These are phyloP conservation scores for Acrobasis suavella DNA, from an alignment of 2,888 invertebrate species.

Conservation along the genomic window DNA sequence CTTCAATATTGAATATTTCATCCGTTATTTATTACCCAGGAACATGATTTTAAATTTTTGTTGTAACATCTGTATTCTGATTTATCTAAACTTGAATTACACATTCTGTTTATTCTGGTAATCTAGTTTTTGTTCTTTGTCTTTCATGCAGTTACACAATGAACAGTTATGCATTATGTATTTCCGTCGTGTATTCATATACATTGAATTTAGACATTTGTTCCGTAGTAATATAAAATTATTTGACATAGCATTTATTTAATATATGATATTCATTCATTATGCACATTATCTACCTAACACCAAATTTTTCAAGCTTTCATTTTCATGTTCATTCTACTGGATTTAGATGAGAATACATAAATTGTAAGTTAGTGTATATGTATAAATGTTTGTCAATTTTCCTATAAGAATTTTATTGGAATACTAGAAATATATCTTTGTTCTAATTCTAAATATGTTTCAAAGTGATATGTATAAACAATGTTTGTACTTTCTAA, in stretches of 20 bases:
- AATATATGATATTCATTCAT: background rate
- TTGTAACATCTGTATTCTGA: background rate
- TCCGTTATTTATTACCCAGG: too few species aligned
- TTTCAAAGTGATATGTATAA: conserved; percentile 5
- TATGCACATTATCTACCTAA: too few species aligned
- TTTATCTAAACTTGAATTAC: background rate
- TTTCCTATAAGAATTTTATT: conserved; percentile 6
- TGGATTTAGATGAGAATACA: too few species aligned
- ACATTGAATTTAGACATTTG: conserved; percentile 7
- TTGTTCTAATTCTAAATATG: background rate
- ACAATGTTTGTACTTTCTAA: conserved; percentile 39
- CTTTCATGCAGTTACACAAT: conserved; percentile 13
- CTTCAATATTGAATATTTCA: too few species aligned
- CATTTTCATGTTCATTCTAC: too few species aligned
- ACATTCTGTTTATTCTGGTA: conserved; percentile 16
- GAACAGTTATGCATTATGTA: conserved; percentile 10
- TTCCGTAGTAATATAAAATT: background rate
- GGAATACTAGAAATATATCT: conserved; percentile 5
- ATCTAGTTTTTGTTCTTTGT: conserved; percentile 20
- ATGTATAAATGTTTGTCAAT: too few species aligned
- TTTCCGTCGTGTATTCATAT: conserved; percentile 4
- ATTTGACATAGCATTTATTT: background rate
- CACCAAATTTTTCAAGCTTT: too few species aligned
- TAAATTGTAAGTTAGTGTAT: too few species aligned
- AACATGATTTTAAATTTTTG: background rate